These are phyloP conservation scores for Andrena fulva DNA, from an alignment of 2,888 invertebrate species.

Conservation along the genomic window DNA sequence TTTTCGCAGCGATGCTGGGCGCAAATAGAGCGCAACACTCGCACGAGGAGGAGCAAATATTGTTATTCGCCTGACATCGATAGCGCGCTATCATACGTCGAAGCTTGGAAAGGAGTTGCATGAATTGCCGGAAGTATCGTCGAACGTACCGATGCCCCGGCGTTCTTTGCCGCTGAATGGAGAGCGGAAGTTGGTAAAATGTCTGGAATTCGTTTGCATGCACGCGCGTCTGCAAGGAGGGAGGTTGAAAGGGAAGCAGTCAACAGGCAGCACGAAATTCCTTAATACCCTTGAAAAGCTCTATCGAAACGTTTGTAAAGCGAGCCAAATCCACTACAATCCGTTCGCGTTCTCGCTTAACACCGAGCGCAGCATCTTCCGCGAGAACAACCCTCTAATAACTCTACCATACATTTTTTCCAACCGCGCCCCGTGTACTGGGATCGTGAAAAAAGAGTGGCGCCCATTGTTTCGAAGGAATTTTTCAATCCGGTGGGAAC, in stretches of 20 bases:
- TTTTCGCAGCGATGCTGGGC: neutral
- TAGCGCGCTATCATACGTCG: conserved; percentile 55
- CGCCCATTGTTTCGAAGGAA: conserved; percentile 17
- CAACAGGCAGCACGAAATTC: neutral
- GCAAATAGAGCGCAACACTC: neutral
- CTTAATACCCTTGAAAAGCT: neutral
- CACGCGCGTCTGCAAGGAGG: conserved; percentile 28
- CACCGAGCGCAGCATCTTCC: neutral
- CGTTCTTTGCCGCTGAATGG: conserved; percentile 51
- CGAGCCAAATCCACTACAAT: neutral
- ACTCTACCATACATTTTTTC: neutral
- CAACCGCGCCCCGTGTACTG: neutral
- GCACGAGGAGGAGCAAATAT: neutral
- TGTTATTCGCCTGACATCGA: conserved; percentile 44
- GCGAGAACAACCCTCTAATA: too few relatives aligned
- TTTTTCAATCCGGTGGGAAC: conserved; percentile 38
- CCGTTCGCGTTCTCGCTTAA: too few relatives aligned
- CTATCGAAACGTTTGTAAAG: conserved; percentile 4
- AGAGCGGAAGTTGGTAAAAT: conserved; percentile 64
- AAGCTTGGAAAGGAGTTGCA: conserved; percentile 23
- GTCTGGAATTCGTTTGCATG: conserved; percentile 68
- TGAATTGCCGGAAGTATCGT: conserved; percentile 66
- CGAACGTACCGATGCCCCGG: conserved; percentile 56
- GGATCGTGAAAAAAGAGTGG: conserved; percentile 2
- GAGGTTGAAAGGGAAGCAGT: conserved; percentile 1